A percentile compares a stretch with the other conserved stretches of the same genome.
These are phyloP conservation scores for Volucella zonaria DNA, from an alignment of 2,888 invertebrate species.

Conservation along the genomic window DNA sequence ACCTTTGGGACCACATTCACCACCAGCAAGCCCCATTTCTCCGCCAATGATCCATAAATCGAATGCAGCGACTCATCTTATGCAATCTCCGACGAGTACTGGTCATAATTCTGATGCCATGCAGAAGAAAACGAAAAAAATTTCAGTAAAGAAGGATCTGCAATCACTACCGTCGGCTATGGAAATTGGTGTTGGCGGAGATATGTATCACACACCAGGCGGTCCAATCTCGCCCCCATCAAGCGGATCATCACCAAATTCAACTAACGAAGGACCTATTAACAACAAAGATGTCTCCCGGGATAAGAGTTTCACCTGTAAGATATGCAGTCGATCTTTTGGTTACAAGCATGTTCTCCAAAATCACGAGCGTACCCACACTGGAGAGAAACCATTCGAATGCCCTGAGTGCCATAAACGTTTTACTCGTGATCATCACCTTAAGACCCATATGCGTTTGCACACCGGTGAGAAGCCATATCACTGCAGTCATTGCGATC, in stretches of 20 bases:
- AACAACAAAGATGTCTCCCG: conserved; percentile 84
- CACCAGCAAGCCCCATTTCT: conserved; percentile 81
- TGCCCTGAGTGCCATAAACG: conserved; percentile 95
- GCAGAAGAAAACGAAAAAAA: conserved; percentile 79
- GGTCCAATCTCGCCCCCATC: conserved; percentile 84
- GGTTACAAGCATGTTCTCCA: conserved; percentile 97
- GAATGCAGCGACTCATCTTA: conserved; percentile 55
- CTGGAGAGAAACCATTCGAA: conserved; percentile 96
- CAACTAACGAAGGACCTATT: conserved; percentile 78
- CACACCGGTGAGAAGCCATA: conserved; percentile 97
- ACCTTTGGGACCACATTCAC: conserved; percentile 78
- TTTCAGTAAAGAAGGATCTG: conserved; percentile 80
- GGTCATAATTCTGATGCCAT: conserved; percentile 55
- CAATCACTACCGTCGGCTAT: conserved; percentile 77
- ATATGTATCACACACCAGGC: conserved; percentile 78
- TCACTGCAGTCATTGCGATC: conserved; percentile 94
- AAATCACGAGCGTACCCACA: conserved; percentile 96
- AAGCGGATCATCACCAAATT: conserved; percentile 84
- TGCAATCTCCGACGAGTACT: conserved; percentile 69
- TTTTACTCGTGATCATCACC: conserved; percentile 95
- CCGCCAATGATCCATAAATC: conserved; percentile 75
- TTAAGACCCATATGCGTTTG: conserved; percentile 95
- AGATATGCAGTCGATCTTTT: conserved; percentile 93
- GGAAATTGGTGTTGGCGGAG: conserved; percentile 79
- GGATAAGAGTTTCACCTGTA: conserved; percentile 94